Percentiles rank a stretch among this genome's conserved stretches.
Evolutionary conservation across 2,888 invertebrate genomes (phyloP).

Genomic region (Prosopocoilus inquinatus): DNA sequence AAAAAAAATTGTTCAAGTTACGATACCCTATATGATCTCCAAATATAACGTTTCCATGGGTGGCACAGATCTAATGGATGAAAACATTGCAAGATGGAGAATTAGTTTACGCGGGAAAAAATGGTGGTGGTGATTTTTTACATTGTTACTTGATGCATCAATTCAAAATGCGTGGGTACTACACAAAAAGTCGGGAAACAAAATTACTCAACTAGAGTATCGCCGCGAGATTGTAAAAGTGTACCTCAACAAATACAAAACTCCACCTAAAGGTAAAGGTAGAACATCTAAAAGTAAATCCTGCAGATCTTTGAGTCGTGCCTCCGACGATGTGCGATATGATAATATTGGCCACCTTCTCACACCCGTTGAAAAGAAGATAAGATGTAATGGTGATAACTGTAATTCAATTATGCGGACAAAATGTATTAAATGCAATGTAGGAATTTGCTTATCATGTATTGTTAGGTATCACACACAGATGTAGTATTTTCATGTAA

Average conservation of each 20-base stretch:
- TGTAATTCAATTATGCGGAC: slow-evolving; percentile 1
- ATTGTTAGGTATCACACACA: not conserved
- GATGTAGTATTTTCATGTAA: no score
- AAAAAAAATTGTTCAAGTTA: slow-evolving; percentile 20
- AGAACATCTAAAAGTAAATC: no score
- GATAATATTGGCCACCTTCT: slow-evolving; percentile 12
- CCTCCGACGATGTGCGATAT: slow-evolving; percentile 7
- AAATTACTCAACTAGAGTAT: slow-evolving; percentile 19
- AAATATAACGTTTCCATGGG: slow-evolving; percentile 22
- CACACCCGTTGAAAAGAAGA: slow-evolving; percentile 4
- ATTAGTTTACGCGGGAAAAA: slow-evolving; percentile 33
- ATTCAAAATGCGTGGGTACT: slow-evolving; percentile 26
- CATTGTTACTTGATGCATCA: slow-evolving; percentile 25
- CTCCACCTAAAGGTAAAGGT: not conserved
- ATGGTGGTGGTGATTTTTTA: slow-evolving; percentile 30
- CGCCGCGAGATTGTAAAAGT: slow-evolving; percentile 21
- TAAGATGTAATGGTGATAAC: slow-evolving; percentile 4
- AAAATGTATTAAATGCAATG: slow-evolving; percentile 7
- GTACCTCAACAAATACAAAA: slow-evolving; percentile 10
- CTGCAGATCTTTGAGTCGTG: no score
- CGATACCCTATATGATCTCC: slow-evolving; percentile 15
- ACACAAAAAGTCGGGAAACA: slow-evolving; percentile 7
- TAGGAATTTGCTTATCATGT: slow-evolving; percentile 11
- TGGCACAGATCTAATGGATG: slow-evolving; percentile 25
- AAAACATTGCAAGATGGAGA: slow-evolving; percentile 28